Percentiles rank a stretch among this genome's conserved stretches.
These are phyloP conservation scores for Clarias platycephalus DNA, from an alignment of 2,797 vertebrate genomes.

Conservation along the genomic window DNA sequence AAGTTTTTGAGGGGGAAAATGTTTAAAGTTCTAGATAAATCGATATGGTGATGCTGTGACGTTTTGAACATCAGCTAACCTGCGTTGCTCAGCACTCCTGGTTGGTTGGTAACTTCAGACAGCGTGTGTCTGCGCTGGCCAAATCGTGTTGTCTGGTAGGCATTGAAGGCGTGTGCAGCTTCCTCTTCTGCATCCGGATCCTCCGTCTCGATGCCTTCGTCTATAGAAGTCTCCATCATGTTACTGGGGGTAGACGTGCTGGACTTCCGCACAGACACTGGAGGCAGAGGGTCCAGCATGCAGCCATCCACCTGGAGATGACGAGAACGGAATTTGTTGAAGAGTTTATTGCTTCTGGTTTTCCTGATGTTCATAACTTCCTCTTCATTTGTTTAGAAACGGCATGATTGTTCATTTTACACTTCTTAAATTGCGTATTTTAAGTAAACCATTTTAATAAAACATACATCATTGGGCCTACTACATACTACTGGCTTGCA, in stretches of 20 bases:
- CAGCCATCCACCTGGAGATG: conserved; percentile 88
- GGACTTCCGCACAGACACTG: conserved; percentile 83
- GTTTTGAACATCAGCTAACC: conserved; percentile 65
- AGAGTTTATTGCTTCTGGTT: background rate
- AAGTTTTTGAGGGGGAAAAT: no score
- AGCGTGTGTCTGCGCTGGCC: conserved; percentile 93
- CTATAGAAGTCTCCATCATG: conserved; percentile 98
- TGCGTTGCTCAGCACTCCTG: conserved; percentile 77
- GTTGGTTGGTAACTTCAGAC: conserved; percentile 92
- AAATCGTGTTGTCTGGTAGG: conserved; percentile 85
- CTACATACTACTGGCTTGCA: background rate
- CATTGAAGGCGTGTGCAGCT: conserved; percentile 81
- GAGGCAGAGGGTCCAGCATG: conserved; percentile 88
- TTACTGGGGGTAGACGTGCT: conserved; percentile 92
- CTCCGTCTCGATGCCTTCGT: conserved; percentile 93
- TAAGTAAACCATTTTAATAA: background rate
- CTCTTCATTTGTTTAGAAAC: background rate
- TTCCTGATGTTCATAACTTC: background rate
- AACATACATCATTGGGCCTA: background rate
- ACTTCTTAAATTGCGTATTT: background rate
- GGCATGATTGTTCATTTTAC: background rate
- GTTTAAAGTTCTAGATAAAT: background rate
- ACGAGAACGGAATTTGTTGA: background rate
- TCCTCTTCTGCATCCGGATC: conserved; percentile 87
- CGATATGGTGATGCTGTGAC: background rate